Conservation (phyloP, 2,888 invertebrate genomes). For the Pinctada fucata region DNA sequence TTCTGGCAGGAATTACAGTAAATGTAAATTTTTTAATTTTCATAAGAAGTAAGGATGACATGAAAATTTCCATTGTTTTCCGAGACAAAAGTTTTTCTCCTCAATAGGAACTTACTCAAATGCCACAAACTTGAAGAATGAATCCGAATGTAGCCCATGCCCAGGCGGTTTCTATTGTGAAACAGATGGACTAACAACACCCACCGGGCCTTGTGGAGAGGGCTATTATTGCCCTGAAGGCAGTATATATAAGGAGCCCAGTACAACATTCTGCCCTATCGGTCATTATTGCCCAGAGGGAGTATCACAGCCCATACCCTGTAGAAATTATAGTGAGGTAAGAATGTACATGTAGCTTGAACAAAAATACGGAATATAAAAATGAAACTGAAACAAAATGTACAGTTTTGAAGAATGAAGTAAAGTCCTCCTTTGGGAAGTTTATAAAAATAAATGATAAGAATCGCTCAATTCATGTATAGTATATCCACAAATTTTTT, state of each 20-base stretch:
- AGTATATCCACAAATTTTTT: no score
- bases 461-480: no score
- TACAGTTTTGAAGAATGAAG: no score
- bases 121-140: constrained; percentile 58
- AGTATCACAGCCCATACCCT: constrained; percentile 65
- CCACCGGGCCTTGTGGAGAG: constrained; percentile 48
- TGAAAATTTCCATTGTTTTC: no score
- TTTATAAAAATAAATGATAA: no score
- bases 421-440: no score
- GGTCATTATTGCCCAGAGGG: constrained; percentile 73
- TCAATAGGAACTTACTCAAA: constrained; percentile 69
- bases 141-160: constrained; percentile 64
- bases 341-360: constrained; percentile 42
- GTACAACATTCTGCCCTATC: constrained; percentile 63
- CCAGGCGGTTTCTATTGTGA: constrained; percentile 73
- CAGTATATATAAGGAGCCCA: constrained; percentile 61
- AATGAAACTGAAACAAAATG: no score
- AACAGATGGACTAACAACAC: constrained; percentile 63
- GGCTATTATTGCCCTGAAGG: constrained; percentile 73
- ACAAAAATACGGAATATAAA: no score
- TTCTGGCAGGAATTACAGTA: no score
- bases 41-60: no score
- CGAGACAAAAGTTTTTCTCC: no score
- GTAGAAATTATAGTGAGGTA: constrained; percentile 72
- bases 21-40: no score